phyloP scores from a whole-genome alignment of 2,888 invertebrate species.

The Tetramorium bicarinatum region DNA sequence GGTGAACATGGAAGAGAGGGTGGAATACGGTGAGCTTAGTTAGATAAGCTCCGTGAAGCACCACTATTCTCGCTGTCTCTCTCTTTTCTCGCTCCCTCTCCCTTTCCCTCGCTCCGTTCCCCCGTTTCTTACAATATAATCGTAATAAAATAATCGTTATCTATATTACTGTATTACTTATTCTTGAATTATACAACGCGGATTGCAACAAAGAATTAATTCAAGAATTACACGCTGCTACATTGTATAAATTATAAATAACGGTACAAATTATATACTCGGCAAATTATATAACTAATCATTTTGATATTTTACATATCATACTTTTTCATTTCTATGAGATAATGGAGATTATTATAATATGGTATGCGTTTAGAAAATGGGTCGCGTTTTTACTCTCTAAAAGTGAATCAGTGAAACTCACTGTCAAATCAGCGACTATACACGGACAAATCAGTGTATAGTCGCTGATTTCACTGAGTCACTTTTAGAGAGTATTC shows the following conservation, averaged over 20 bases:
- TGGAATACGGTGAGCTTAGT: slow-evolving; percentile 58
- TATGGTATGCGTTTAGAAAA: slow-evolving; percentile 7
- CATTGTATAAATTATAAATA: background rate
- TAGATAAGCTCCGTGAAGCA: slow-evolving; percentile 55
- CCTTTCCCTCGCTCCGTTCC: slow-evolving; percentile 34
- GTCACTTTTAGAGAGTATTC: too few relatives aligned
- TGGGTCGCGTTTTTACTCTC: background rate
- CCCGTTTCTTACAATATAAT: slow-evolving; percentile 41
- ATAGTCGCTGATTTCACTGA: too few relatives aligned
- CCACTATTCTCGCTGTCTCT: slow-evolving; percentile 40
- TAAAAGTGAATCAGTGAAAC: too few relatives aligned
- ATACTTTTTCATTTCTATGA: background rate
- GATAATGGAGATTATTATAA: slow-evolving; percentile 1
- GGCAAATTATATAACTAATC: background rate
- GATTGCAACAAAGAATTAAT: background rate
- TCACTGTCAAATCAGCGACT: too few relatives aligned
- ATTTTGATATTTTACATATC: background rate
- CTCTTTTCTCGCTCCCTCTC: background rate
- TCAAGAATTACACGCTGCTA: background rate
- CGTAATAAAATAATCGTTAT: slow-evolving; percentile 28
- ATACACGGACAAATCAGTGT: too few relatives aligned
- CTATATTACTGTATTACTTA: slow-evolving; percentile 6
- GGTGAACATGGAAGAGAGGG: slow-evolving; percentile 29
- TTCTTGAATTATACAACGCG: background rate
- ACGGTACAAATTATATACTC: background rate